These are phyloP conservation scores for Beris morrisii DNA, from an alignment of 2,888 invertebrate species.

Conservation along the genomic window DNA sequence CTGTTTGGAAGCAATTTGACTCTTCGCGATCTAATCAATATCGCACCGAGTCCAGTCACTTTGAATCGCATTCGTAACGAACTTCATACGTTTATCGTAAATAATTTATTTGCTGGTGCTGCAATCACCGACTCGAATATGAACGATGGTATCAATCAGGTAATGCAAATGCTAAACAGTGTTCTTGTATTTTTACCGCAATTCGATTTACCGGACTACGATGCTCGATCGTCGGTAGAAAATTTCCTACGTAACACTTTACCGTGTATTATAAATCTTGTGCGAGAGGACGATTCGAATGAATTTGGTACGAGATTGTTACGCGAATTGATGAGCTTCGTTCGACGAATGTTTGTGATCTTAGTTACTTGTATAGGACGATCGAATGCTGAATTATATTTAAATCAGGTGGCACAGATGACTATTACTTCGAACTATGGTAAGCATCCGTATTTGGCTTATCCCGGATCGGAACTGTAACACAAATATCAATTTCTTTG, in stretches of 20 bases:
- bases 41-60: constrained; percentile 38
- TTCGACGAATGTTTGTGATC: constrained; percentile 50
- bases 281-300: constrained; percentile 42
- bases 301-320: constrained; percentile 50
- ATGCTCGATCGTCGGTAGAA: constrained; percentile 52
- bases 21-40: constrained; percentile 39
- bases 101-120: constrained; percentile 47
- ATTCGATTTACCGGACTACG: constrained; percentile 51
- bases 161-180: constrained; percentile 49
- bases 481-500: constrained; percentile 13
- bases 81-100: constrained; percentile 47
- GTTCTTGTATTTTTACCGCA: constrained; percentile 49
- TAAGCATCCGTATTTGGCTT: constrained; percentile 24
- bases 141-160: constrained; percentile 47
- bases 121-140: constrained; percentile 49
- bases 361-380: constrained; percentile 51
- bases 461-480: neutral
- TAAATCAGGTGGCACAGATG: constrained; percentile 50
- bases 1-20: constrained; percentile 40
- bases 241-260: constrained; percentile 50
- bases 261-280: constrained; percentile 47
- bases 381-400: constrained; percentile 50
- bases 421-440: constrained; percentile 43
- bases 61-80: constrained; percentile 47
- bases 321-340: constrained; percentile 48